A percentile compares a stretch with the other conserved stretches of the same genome.
Evolutionary conservation across 2,888 invertebrate species (phyloP).

Genomic region (Synanthedon myopaeformis): DNA sequence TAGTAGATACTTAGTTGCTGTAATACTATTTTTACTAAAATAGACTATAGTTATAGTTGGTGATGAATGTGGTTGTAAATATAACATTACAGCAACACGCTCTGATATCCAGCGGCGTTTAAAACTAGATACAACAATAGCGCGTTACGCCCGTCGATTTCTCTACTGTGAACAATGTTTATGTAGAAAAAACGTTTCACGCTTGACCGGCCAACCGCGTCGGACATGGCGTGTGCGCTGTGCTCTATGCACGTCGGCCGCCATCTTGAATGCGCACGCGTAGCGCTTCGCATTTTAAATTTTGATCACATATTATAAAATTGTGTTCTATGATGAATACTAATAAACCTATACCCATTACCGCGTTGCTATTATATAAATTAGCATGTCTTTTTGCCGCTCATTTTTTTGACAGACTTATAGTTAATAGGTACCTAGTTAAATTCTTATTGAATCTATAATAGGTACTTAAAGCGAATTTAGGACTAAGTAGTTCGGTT

Average conservation of each 20-base stretch:
- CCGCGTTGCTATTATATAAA: too few species aligned
- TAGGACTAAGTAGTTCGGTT: too few species aligned
- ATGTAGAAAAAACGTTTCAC: slow-evolving; percentile 58
- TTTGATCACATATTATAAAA: not conserved
- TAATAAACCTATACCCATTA: slow-evolving; percentile 9
- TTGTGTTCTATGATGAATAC: slow-evolving; percentile 6
- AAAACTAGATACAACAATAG: slow-evolving; percentile 55
- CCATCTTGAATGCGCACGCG: slow-evolving; percentile 60
- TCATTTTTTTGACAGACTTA: too few species aligned
- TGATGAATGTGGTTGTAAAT: not conserved
- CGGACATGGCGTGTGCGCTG: slow-evolving; percentile 63
- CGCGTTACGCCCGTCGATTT: slow-evolving; percentile 66
- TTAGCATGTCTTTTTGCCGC: too few species aligned
- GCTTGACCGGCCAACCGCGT: slow-evolving; percentile 49
- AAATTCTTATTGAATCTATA: too few species aligned
- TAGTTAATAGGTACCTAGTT: too few species aligned
- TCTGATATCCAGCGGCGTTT: slow-evolving; percentile 60
- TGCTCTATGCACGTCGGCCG: slow-evolving; percentile 41
- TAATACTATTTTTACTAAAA: too few species aligned
- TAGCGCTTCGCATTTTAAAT: slow-evolving; percentile 9
- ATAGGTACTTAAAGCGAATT: too few species aligned
- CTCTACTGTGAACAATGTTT: slow-evolving; percentile 67
- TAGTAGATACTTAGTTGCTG: too few species aligned
- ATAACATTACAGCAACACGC: slow-evolving; percentile 45
- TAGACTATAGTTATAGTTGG: not conserved